Evolutionary conservation across 2,113 vertebrate genomes (phyloP), one percentile per base, ranked within the genome.

Genomic region (Epinephelus cyanopodus): DNA sequence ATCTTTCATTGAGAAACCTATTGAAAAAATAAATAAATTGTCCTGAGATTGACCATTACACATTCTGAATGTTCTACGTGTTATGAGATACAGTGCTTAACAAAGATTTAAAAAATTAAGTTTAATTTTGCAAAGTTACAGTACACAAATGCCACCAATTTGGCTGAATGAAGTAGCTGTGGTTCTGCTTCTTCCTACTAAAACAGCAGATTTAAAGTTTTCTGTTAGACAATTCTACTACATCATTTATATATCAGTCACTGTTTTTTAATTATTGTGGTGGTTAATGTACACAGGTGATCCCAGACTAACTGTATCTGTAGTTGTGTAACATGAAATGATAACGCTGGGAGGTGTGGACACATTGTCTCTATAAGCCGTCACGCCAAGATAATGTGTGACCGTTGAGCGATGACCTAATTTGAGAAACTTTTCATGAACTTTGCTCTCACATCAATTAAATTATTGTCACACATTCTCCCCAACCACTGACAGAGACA

Each of bases 321-420:
- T 19, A 14, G 15, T 57, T 81, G 61, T 65, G 54, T 6, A 73
- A 56, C 13, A 53, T 48, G 11, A 63, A 1, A 12, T 71, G 52
- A 47, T 62, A 18, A 78, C 25, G n/a, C 25, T 5, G 6, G 23
- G 4, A 27, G 11, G 39, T 53, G n/a, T 2, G 1, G 21, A 4
- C 64, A n/a, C 53, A 74, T 57, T 18, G 56, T 39, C 23, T 50
- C 19, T 7, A 2, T 27, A 5, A 53, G 23, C 6, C 5, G n/a
- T 23, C 54, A n/a, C 47, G 6, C 2, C 47, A 14, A 50, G 74
- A 83, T 74, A 3, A 15, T 39, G 11, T 25, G 21, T 25, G 60
- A 33, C 68, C 50, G 18, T 64, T 74, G 52, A 84, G 47, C 21
- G 0, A 39, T 87, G 76, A 83, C 57, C 23, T 53, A 6, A 83